A percentile compares a stretch with the other conserved stretches of the same genome.
Evolutionary conservation across 2,888 invertebrate genomes (phyloP).

Genomic region (Drosophila ezoana): DNA sequence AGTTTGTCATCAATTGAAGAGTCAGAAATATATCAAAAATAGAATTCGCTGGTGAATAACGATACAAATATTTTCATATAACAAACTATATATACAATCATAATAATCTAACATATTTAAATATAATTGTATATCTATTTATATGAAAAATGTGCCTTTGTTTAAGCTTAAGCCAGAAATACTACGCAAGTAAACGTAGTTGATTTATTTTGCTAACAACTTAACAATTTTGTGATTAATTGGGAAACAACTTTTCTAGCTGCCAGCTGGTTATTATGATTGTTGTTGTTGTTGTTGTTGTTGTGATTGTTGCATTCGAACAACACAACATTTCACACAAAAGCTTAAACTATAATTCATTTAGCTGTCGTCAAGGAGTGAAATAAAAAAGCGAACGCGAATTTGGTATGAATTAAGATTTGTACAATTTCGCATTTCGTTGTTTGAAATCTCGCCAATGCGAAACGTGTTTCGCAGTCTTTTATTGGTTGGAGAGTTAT

Average conservation of each 20-base stretch:
- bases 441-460: conserved; percentile 26
- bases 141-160: neutral
- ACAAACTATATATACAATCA: too few relatives aligned
- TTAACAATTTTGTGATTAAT: conserved; percentile 48
- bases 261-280: conserved; percentile 40
- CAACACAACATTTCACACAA: conserved; percentile 34
- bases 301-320: conserved; percentile 28
- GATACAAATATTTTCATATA: neutral
- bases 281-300: conserved; percentile 9
- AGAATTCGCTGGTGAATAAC: neutral
- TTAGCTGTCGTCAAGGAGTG: conserved; percentile 53
- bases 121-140: conserved; percentile 9
- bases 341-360: conserved; percentile 48
- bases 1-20: neutral
- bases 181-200: conserved; percentile 8
- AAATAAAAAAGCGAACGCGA: conserved; percentile 37
- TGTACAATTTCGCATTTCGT: conserved; percentile 32
- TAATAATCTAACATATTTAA: neutral
- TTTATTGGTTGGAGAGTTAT: conserved; percentile 26
- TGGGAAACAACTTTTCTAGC: conserved; percentile 39
- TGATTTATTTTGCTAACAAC: conserved; percentile 7
- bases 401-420: conserved; percentile 43
- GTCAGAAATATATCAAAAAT: neutral
- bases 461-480: conserved; percentile 59
- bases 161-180: neutral